These are phyloP conservation scores for Mormyrus hasselquistii DNA, from an alignment of 2,797 vertebrate species.

Conservation along the genomic window DNA sequence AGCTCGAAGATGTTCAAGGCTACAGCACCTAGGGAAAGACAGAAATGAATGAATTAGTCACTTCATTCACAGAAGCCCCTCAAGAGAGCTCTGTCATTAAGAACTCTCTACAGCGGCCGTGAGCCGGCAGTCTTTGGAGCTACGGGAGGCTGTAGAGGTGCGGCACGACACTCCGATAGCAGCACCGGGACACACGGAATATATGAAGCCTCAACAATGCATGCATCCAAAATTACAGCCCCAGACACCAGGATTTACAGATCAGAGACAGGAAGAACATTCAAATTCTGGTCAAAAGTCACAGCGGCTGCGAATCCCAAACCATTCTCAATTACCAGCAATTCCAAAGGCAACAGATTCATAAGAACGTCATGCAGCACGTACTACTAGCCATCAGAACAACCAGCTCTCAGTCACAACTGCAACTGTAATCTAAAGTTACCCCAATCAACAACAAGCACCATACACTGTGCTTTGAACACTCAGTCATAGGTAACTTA, in stretches of 20 bases:
- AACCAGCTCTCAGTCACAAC: neutral
- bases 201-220: neutral
- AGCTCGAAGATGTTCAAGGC: conserved; percentile 3
- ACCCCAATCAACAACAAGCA: neutral
- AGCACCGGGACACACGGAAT: neutral
- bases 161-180: neutral
- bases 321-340: neutral
- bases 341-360: neutral
- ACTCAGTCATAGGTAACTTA: neutral
- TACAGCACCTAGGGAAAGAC: neutral
- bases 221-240: neutral
- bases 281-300: neutral
- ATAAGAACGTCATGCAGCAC: neutral
- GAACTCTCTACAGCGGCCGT: neutral
- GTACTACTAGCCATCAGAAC: neutral
- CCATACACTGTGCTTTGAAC: neutral
- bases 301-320: neutral
- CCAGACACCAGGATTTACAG: neutral
- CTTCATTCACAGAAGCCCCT: neutral
- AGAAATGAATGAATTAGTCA: neutral
- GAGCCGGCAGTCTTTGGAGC: neutral
- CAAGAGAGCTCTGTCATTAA: neutral
- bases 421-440: neutral
- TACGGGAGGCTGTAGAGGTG: neutral
- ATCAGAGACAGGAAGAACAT: neutral